These are phyloP conservation scores for Aricia agestis DNA, from an alignment of 1,140 invertebrate genomes.

Conservation along the genomic window DNA sequence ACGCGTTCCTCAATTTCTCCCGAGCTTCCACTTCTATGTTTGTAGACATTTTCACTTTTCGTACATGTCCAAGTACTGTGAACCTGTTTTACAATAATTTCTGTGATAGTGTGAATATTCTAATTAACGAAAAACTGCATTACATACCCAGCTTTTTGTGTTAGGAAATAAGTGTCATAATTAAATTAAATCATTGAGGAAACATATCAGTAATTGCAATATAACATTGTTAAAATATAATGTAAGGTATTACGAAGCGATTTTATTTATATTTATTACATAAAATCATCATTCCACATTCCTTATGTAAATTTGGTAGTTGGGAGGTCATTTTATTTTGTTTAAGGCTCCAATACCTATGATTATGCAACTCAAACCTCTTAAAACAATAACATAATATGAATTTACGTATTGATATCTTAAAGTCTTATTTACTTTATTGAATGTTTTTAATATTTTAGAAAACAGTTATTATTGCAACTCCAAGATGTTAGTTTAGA, in stretches of 20 bases:
- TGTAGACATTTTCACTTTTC: constrained; percentile 39
- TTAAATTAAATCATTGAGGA: neutral
- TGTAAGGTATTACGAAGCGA: neutral
- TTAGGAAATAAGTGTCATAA: neutral
- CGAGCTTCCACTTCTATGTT: constrained; percentile 26
- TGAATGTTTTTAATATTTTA: too few species aligned
- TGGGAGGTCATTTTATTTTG: neutral
- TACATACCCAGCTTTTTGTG: neutral
- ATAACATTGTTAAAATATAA: neutral
- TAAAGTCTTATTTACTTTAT: too few species aligned
- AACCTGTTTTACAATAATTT: neutral
- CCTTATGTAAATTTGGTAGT: neutral
- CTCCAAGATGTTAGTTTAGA: too few species aligned
- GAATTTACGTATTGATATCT: too few species aligned
- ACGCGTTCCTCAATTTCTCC: constrained; percentile 36
- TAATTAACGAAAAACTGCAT: neutral
- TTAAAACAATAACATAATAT: too few species aligned
- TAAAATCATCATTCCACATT: neutral
- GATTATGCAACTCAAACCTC: neutral
- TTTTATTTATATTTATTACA: neutral
- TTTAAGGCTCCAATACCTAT: neutral
- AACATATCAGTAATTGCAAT: neutral
- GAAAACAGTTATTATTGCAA: too few species aligned
- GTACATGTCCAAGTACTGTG: neutral
- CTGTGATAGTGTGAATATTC: neutral